Evolutionary conservation across 2,797 vertebrate species (phyloP), one percentile per base, ranked within the genome.

Genomic region (Pipistrellus kuhlii): DNA sequence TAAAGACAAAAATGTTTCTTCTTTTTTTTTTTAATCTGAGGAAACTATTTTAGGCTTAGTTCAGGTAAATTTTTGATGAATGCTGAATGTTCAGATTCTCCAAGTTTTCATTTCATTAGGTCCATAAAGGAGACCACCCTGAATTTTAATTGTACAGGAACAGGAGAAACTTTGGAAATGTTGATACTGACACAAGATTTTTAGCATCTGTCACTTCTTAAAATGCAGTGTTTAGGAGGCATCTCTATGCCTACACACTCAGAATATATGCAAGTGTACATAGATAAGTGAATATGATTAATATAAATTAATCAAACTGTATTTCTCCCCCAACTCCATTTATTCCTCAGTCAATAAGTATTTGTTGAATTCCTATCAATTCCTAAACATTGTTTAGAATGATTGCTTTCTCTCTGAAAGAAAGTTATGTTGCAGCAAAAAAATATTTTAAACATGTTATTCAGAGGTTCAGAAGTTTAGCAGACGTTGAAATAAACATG

Each of bases 371-470:
- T 91, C 25, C 41, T 73, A 0, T 51, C 38, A 72, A 55, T 66
- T 44, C 44, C 44, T 48, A 69, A 27, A 14, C 76, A 51, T 51
- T 35, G 15, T 85, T 94, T 12, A 83, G 14, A 87, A 18, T 80
- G 32, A 73, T 72, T 77, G 41, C 27, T 76, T 88, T 82, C 44
- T 77, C 51, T 86, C 62, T n/a, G 18, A 88, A 53, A 87, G n/a
- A 32, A 6, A 30, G n/a, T 46, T 90, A n/a, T 51, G 1, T 48
- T 84, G 53, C 57, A n/a, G 21, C 64, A 59, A 62, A 48, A 46
- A 95, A 93, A 13, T 85, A 66, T 44, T 88, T 95, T 86, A 88
- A 51, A 69, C 18, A 90, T 32, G 41, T 88, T 91, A 66, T 17
- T 88, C 21, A 48, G 23, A 94, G 46, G 7, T 82, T 95, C 21